phyloP scores from a whole-genome alignment of 1,140 invertebrate genomes.

The Philopotamus ludificatus region DNA sequence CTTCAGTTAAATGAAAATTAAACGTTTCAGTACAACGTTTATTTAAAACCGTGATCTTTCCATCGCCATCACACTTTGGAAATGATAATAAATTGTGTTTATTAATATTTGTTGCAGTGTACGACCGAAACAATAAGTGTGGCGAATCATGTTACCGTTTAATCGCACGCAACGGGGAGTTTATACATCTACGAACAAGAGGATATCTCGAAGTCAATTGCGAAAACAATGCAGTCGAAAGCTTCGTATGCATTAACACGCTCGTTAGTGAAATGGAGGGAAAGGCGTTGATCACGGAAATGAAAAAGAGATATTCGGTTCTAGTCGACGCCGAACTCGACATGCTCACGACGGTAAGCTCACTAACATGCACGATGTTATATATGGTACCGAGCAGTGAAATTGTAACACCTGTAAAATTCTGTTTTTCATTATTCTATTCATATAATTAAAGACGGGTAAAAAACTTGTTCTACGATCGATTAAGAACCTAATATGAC shows the following conservation, averaged over 20 bases:
- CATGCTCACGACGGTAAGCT: too few species aligned
- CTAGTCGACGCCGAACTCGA: conserved; percentile 51
- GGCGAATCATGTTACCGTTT: conserved; percentile 81
- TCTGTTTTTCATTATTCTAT: conserved; percentile 21
- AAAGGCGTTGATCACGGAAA: conserved; percentile 63
- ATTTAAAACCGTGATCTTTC: too few species aligned
- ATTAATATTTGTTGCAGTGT: conserved; percentile 66
- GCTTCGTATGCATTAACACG: conserved; percentile 82
- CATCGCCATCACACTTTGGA: too few species aligned
- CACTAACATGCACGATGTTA: not conserved
- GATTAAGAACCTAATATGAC: too few species aligned
- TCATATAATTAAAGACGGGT: too few species aligned
- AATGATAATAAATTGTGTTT: too few species aligned
- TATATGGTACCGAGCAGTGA: too few species aligned
- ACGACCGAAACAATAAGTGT: conserved; percentile 68
- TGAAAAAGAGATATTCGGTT: conserved; percentile 70
- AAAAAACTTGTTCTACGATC: too few species aligned
- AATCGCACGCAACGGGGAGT: conserved; percentile 72
- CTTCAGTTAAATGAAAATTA: too few species aligned
- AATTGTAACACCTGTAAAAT: too few species aligned
- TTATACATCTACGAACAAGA: conserved; percentile 76
- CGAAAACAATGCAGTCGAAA: conserved; percentile 68
- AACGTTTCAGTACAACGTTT: too few species aligned
- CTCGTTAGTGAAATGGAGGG: conserved; percentile 73
- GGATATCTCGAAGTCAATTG: conserved; percentile 76